Evolutionary conservation across 92 coral and sea anemone species (phyloP), one percentile per base, ranked within the genome.

Genomic region (Metridium senile): DNA sequence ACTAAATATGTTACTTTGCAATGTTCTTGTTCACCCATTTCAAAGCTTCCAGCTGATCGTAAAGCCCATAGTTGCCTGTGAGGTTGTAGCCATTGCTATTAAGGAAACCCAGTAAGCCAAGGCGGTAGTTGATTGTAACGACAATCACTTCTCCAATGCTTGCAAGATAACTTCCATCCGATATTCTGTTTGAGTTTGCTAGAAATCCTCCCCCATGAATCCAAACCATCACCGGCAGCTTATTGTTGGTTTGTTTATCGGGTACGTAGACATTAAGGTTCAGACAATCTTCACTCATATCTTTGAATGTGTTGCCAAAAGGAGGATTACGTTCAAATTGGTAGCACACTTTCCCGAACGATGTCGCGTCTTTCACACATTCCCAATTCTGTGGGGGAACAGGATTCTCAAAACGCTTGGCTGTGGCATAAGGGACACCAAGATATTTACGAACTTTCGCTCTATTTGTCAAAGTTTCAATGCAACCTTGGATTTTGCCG

Each of bases 21-120:
- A 79, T 79, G 58, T 79, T 70, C 31, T 58, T 39, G 68, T 79
- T 46, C 19, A 71, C 78, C 84, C 84, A 79, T 70, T 61, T 79
- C 47, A 79, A 32, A 23, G 78, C 84, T 58, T 30, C 33, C 43
- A 79, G 39, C 62, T 79, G 84, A 62, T 79, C 84, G 34, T 69
- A 19, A 70, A 79, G 28, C 45, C 84, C 84, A 34, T 70, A 79
- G 65, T 79, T 79, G 0, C 84, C 84, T 35, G n/a, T 70, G 47
- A 79, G 16, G 39, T 54, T 22, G 74, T 59, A 10, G 64, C 22
- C 61, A 2, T 21, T 54, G 61, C 8, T 9, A 54, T 27, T 57
- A 23, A 79, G 68, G 33, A 79, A 79, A 18, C 84, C 84, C 19
- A 79, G 47, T 22, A 61, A 58, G 22, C 77, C 84, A 64, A 79